phyloP scores from a whole-genome alignment of 2,888 invertebrate genomes.

The Cinara cedri region DNA sequence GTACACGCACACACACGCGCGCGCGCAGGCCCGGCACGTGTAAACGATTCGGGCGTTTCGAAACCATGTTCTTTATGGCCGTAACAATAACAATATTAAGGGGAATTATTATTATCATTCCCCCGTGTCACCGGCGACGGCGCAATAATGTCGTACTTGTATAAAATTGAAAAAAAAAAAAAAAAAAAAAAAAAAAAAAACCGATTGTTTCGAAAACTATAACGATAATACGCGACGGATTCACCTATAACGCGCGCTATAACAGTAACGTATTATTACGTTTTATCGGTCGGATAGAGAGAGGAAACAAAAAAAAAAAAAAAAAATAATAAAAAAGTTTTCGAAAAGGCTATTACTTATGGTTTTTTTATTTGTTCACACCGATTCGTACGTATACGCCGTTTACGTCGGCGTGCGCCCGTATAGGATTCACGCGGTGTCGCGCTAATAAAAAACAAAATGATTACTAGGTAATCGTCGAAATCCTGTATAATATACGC shows the following conservation, averaged over 20 bases:
- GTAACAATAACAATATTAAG: not conserved
- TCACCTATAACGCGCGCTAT: not conserved
- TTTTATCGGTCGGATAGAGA: not conserved
- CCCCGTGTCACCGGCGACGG: not conserved
- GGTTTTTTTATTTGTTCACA: no score
- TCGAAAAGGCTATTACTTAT: not conserved
- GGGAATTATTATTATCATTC: not conserved
- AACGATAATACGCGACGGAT: not conserved
- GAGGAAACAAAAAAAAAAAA: no score
- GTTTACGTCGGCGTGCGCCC: no score
- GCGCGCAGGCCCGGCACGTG: no score
- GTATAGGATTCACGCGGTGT: no score
- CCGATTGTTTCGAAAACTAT: not conserved
- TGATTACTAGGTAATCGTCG: no score
- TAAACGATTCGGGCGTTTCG: conserved; percentile 44
- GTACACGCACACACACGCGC: no score
- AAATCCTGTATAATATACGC: no score
- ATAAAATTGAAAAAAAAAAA: no score
- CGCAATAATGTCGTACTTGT: not conserved
- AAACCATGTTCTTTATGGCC: conserved; percentile 17
- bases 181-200: not conserved
- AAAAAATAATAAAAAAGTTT: no score
- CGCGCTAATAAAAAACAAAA: no score
- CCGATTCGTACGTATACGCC: no score
- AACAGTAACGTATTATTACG: not conserved